Conservation (phyloP, 2,888 invertebrate genomes). For the Brenthis hecate region DNA sequence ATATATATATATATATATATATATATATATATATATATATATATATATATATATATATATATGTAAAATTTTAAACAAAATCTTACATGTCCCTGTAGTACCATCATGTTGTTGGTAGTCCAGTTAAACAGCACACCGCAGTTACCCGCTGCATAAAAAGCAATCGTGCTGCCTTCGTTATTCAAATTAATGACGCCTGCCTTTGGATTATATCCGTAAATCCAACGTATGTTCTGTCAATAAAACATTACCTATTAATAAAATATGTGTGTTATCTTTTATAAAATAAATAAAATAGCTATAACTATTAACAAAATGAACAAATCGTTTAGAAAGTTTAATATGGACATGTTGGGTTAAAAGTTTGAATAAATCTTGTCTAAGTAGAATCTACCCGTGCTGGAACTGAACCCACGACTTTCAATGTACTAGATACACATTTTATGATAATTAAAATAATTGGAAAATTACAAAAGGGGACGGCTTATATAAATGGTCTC, state of each 20-base stretch:
- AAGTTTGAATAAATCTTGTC: no score
- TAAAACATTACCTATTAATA: neutral
- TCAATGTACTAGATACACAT: no score
- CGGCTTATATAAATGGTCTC: conserved; percentile 59
- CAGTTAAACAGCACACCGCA: conserved; percentile 85
- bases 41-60: no score
- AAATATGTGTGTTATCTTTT: neutral
- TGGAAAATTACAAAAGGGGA: conserved; percentile 61
- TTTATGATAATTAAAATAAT: neutral
- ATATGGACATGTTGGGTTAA: no score
- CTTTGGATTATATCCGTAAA: conserved; percentile 83
- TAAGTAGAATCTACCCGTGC: no score
- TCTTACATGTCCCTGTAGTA: conserved; percentile 87
- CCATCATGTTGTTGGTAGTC: conserved; percentile 80
- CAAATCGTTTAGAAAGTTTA: no score
- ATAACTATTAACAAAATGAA: no score
- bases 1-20: no score
- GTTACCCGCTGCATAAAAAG: conserved; percentile 85
- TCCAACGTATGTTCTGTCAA: conserved; percentile 83
- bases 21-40: no score
- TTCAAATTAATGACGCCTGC: conserved; percentile 84
- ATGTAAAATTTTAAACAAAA: conserved; percentile 23
- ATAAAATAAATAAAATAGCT: no score
- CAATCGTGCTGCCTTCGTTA: conserved; percentile 67
- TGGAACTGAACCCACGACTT: no score